Base-by-base conservation (phyloP, 2,113 vertebrate genomes). In the Tragulus kanchil region DNA sequence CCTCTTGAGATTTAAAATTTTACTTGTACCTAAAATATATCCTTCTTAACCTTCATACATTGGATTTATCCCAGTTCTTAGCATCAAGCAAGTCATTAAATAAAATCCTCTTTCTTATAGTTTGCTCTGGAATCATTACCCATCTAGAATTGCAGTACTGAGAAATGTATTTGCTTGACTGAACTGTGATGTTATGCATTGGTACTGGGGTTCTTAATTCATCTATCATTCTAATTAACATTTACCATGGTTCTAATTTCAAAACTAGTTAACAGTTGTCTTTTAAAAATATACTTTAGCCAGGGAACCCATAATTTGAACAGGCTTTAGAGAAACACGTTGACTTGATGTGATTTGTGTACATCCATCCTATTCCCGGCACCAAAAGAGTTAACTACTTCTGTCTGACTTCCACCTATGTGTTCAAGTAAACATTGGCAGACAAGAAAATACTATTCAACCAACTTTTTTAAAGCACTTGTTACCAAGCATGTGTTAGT, bases 321-420 rank as follows among this genome's bases (percentile, higher is more conserved):
- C 45, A 92, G 90, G 48, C 95, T 92, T 94, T 97, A 90, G 86
- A 89, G 86, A 96, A 98, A 90, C 12, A 42, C 56, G 82, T 61
- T 93, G 69, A 97, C 52, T 26, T 94, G 65, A 90, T 85, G 15
- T 93, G 77, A 73, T 94, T 95, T 94, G 36, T 96, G 3, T 85
- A 50, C 81, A 65, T 84, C 9, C 11, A 48, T 87, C 92, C 16
- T 89, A 11, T 25, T 96, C 89, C 94, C 91, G 97, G 96, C 98
- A 95, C 90, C 96, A 81, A 96, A 94, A 98, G 98, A 98, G 98
- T 99, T 98, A 98, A 98, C 98, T 98, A 81, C 98, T 98, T 98
- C 98, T 99, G 98, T 99, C 98, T 97, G 14, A 95, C 95, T 96
- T 97, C 97, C 98, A 96, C 98, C 97, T 97, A 83, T 96, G 64